phyloP scores from a whole-genome alignment of 2,113 vertebrate species.

The Lichenostomus cassidix region DNA sequence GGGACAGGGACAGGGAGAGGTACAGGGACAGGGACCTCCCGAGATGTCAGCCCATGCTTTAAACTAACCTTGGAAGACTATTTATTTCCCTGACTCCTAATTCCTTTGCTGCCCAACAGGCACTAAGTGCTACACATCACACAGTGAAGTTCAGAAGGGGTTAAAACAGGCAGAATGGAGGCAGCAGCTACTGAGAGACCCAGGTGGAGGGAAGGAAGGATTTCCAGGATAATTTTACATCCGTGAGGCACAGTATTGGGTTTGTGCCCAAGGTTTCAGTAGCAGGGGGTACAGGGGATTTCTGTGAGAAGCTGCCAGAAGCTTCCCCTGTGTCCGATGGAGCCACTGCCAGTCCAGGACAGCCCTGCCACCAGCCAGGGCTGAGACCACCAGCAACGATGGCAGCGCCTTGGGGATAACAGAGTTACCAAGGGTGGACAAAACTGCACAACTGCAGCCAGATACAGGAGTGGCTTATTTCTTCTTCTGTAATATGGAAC shows the following conservation, averaged over 20 bases:
- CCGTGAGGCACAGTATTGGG: neutral
- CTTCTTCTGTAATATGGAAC: neutral
- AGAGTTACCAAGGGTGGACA: neutral
- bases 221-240: neutral
- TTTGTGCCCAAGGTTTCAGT: neutral
- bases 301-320: neutral
- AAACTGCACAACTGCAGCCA: neutral
- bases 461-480: neutral
- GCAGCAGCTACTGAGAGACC: neutral
- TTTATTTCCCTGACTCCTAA: neutral
- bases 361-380: neutral
- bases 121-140: neutral
- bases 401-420: neutral
- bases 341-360: neutral
- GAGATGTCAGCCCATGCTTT: neutral
- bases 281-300: neutral
- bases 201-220: neutral
- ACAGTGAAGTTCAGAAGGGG: neutral
- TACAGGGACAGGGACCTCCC: neutral
- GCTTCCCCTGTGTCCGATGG: rapidly evolving
- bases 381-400: rapidly evolving
- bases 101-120: neutral
- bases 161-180: neutral
- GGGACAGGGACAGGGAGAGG: too few relatives aligned
- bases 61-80: neutral